Percentiles rank a stretch among this genome's conserved stretches.
Evolutionary conservation across 2,113 vertebrate species (phyloP).

Genomic region (Macquaria australasica): DNA sequence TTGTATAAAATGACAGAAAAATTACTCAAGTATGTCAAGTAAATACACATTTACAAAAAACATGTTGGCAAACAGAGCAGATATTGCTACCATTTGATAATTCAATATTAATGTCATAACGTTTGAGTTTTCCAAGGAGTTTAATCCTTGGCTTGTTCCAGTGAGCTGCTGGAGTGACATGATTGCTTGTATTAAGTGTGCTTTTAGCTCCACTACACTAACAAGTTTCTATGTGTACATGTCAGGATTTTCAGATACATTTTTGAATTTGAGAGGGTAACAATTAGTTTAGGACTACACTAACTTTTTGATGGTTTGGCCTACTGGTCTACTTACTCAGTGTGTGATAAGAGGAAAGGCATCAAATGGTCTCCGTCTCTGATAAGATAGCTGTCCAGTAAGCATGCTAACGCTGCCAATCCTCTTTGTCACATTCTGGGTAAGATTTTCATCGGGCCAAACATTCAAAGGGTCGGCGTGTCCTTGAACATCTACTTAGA

Average conservation of each 20-base stretch:
- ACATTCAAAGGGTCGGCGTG: constrained; percentile 5
- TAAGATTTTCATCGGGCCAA: constrained; percentile 2
- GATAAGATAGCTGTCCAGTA: neutral
- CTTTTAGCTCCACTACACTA: constrained; percentile 19
- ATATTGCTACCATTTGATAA: constrained; percentile 45
- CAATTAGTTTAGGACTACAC: neutral
- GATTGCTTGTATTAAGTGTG: constrained; percentile 38
- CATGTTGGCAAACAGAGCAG: constrained; percentile 34
- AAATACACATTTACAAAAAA: constrained; percentile 35
- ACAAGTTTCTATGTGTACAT: neutral
- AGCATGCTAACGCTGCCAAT: neutral
- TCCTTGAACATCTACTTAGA: constrained; percentile 9
- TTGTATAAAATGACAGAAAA: constrained; percentile 46
- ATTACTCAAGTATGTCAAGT: constrained; percentile 19
- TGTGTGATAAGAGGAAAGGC: constrained; percentile 18
- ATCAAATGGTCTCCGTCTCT: neutral
- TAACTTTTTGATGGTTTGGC: constrained; percentile 24
- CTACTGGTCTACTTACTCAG: neutral
- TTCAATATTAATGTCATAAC: constrained; percentile 24
- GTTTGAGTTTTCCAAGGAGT: constrained; percentile 23
- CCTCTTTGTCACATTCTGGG: neutral
- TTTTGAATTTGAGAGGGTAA: neutral
- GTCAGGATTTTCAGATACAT: neutral
- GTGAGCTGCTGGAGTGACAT: constrained; percentile 5
- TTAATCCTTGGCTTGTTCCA: constrained; percentile 22